A percentile compares a stretch with the other conserved stretches of the same genome.
Evolutionary conservation across 2,888 invertebrate genomes (phyloP).

Genomic region (Napeogenes sylphis): DNA sequence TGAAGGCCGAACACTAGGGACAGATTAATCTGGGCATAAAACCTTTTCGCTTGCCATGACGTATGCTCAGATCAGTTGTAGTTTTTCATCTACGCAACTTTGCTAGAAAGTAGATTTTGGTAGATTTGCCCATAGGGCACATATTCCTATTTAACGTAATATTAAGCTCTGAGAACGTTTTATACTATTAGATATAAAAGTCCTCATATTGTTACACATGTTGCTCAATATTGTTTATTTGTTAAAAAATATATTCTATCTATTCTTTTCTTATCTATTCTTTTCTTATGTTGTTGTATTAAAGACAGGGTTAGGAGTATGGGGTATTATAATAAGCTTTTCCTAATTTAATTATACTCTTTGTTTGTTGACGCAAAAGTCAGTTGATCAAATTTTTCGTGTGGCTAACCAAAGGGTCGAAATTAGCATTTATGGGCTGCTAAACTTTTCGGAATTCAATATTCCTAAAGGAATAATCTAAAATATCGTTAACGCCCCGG

Average conservation of each 20-base stretch:
- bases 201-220: too few relatives aligned
- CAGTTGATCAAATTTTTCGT: constrained; percentile 25
- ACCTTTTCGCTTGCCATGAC: constrained; percentile 62
- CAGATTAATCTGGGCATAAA: constrained; percentile 68
- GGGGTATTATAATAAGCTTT: background rate
- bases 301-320: background rate
- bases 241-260: too few relatives aligned
- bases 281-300: background rate
- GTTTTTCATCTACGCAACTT: constrained; percentile 17
- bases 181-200: too few relatives aligned
- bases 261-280: too few relatives aligned
- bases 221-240: too few relatives aligned
- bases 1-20: constrained; percentile 51
- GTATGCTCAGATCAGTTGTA: constrained; percentile 37
- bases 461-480: constrained; percentile 33
- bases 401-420: constrained; percentile 29
- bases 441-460: constrained; percentile 46
- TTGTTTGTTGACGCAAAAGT: constrained; percentile 17
- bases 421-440: constrained; percentile 29
- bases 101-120: background rate
- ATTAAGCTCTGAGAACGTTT: too few relatives aligned
- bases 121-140: too few relatives aligned
- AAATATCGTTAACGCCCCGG: constrained; percentile 1
- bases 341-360: constrained; percentile 11
- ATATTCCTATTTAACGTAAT: too few relatives aligned